Conservation (phyloP, 2,113 vertebrate species). For the Clarias macrocephalus region DNA sequence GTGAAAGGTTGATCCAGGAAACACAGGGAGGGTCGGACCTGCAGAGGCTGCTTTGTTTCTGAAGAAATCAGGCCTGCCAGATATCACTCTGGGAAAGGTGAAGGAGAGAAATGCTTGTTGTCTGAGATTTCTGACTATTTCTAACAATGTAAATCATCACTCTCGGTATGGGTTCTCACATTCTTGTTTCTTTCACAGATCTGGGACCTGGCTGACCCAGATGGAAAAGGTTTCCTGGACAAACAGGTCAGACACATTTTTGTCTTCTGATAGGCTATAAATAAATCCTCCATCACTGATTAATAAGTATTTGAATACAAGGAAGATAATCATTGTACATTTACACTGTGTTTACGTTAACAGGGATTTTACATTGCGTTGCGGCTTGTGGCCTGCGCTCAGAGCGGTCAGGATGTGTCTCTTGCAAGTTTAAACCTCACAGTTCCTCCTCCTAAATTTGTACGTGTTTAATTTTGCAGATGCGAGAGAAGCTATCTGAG, state of each 20-base stretch:
- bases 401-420: conserved; percentile 88
- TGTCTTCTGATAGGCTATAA: neutral
- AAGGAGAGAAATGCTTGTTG: conserved; percentile 2
- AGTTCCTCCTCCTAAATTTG: conserved; percentile 90
- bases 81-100: conserved; percentile 92
- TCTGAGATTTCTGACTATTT: neutral
- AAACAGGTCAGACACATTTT: conserved; percentile 81
- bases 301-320: too few relatives aligned
- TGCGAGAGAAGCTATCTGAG: neutral
- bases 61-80: conserved; percentile 93
- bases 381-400: conserved; percentile 89
- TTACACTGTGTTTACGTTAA: conserved; percentile 40
- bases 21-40: conserved; percentile 88
- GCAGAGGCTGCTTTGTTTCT: conserved; percentile 93
- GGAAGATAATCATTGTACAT: neutral
- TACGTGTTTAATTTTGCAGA: conserved; percentile 71
- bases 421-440: conserved; percentile 81
- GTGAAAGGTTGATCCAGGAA: conserved; percentile 87
- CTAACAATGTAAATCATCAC: neutral
- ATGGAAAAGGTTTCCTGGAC: conserved; percentile 95
- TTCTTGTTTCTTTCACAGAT: conserved; percentile 73
- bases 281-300: neutral
- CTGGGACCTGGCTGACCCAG: conserved; percentile 97
- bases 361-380: conserved; percentile 93
- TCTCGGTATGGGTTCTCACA: neutral